These are phyloP conservation scores for Otolemur crassicaudatus DNA, from an alignment of 2,797 vertebrate genomes.

Conservation along the genomic window DNA sequence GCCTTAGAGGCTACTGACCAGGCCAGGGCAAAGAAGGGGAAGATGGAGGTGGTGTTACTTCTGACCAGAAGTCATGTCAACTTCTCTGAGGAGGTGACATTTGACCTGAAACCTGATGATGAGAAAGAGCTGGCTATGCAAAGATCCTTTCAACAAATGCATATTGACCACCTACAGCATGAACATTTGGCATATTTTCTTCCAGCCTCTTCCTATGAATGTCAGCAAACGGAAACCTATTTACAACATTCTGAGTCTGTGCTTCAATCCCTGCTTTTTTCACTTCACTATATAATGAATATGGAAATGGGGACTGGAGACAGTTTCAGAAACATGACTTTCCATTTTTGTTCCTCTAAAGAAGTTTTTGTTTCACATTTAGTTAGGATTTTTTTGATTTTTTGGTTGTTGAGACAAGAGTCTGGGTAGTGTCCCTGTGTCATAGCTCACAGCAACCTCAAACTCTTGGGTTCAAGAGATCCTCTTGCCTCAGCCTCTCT, in stretches of 20 bases:
- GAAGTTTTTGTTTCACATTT: neutral
- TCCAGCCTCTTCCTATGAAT: neutral
- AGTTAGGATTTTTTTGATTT: too few relatives aligned
- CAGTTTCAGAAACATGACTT: neutral
- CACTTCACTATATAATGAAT: neutral
- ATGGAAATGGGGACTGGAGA: neutral
- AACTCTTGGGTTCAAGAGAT: too few relatives aligned
- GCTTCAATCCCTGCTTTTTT: neutral
- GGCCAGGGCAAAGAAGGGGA: neutral
- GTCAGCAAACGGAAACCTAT: neutral
- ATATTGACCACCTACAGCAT: neutral
- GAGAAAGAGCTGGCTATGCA: neutral
- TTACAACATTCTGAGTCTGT: conserved; percentile 1
- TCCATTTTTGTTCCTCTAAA: neutral
- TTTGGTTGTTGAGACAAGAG: too few relatives aligned
- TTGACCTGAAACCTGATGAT: neutral
- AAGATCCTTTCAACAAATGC: neutral
- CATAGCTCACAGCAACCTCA: too few relatives aligned
- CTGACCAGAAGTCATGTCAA: neutral
- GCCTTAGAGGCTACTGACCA: neutral
- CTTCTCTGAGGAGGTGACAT: neutral
- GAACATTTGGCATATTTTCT: neutral
- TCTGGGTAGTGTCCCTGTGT: too few relatives aligned
- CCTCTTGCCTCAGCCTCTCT: too few relatives aligned
- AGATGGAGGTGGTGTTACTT: neutral